Evolutionary conservation across 30 jellyfish, hydroid and myxozoan species (phyloP).

Genomic region (Cassiopea xamachana): DNA sequence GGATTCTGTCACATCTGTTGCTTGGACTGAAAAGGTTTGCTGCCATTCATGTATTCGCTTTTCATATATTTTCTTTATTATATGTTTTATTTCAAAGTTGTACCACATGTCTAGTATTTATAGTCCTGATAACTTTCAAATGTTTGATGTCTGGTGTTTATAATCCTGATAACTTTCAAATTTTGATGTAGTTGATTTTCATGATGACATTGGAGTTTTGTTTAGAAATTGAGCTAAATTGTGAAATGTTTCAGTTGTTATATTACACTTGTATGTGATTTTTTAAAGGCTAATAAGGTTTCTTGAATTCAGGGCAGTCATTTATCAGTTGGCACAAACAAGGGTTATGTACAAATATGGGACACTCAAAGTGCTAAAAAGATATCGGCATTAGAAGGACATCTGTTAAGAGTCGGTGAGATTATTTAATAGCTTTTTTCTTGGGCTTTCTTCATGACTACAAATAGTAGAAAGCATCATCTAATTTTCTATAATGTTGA

Average conservation of each 20-base stretch:
- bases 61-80: neutral
- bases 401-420: slow-evolving; percentile 90
- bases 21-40: slow-evolving; percentile 89
- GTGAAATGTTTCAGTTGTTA: no score
- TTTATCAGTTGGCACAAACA: slow-evolving; percentile 89
- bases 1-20: slow-evolving; percentile 91
- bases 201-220: no score
- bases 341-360: slow-evolving; percentile 90
- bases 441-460: neutral
- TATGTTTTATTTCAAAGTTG: neutral
- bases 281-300: neutral
- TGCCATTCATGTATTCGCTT: neutral
- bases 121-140: no score
- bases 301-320: slow-evolving; percentile 76
- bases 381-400: slow-evolving; percentile 83
- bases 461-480: neutral
- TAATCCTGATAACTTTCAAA: no score
- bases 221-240: no score
- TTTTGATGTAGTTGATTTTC: no score
- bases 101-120: no score
- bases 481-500: no score
- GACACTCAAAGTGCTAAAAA: slow-evolving; percentile 78
- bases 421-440: neutral
- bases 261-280: neutral
- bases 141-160: no score